phyloP scores from a whole-genome alignment of 2,797 vertebrate genomes.

The Bryconaethiops microstoma region DNA sequence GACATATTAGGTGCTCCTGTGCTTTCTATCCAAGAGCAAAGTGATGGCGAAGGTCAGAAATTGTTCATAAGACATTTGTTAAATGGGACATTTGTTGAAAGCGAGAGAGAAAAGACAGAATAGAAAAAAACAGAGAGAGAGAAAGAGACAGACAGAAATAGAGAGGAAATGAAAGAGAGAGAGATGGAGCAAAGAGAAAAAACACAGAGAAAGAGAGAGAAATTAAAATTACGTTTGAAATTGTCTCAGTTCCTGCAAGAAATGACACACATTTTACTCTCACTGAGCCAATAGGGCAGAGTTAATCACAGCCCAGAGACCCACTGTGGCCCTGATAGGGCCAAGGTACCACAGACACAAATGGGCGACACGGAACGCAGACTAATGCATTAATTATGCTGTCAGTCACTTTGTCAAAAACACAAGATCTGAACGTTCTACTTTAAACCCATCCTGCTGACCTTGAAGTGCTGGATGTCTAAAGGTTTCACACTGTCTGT shows the following conservation, averaged over 20 bases:
- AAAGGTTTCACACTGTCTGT: neutral
- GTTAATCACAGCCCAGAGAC: constrained; percentile 31
- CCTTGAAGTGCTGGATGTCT: neutral
- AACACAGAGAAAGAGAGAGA: neutral
- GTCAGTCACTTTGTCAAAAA: neutral
- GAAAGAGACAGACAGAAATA: neutral
- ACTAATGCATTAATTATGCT: neutral
- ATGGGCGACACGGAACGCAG: neutral
- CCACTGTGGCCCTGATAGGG: constrained; percentile 12
- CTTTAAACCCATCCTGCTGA: neutral
- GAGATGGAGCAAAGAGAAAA: neutral
- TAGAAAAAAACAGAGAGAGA: no score
- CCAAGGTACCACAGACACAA: neutral
- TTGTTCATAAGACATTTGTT: no score
- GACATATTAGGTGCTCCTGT: no score
- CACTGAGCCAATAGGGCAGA: constrained; percentile 14
- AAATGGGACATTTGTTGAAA: neutral
- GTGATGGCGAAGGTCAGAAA: no score
- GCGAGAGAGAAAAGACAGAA: no score
- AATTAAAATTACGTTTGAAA: constrained; percentile 8
- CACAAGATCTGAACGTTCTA: neutral
- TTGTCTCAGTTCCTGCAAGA: constrained; percentile 9
- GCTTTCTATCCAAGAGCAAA: no score
- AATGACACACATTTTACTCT: constrained; percentile 13
- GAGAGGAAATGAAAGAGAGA: no score